Base-by-base conservation (phyloP, 2,888 invertebrate genomes). In the Ormia ochracea region DNA sequence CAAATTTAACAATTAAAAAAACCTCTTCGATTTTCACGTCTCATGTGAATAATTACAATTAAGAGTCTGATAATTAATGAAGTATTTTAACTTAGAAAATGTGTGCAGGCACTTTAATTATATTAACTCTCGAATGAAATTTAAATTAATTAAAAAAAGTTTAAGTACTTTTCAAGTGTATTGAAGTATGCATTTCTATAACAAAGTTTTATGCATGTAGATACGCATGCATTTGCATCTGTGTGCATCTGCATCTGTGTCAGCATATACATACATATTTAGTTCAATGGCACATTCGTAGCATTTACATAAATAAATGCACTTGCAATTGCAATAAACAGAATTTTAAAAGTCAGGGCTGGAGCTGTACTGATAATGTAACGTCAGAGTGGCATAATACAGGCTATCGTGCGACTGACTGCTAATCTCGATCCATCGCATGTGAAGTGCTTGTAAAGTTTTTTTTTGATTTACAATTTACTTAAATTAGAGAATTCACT, bases 41-140 rank as follows among this genome's bases (percentile, higher is more conserved):
- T 19, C 26, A 66, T 54, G 28, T 21, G 52, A 66, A 52, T 66
- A n/a, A n/a, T n/a, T n/a, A 28, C 28, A 65, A 50, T 65, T 63
- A 33, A 59, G 63, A 63, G 36, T 33, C 56, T 56, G 23, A 23
- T 36, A 38, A 4, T 65, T 50, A 65, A 65, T 58, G 17, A 58
- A 45, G 12, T 26, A 48, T 2, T 31, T 54, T 19, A 23, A 56
- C 6, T 41, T 17, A 26, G 7, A 17, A 41, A 54, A 10, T 31
- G 28, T 21, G 12, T 31, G 17, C 1, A 54, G 45, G 21, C 28
- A 48, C 23, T 54, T 52, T 12, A 33, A 31, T 43, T 38, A 7
- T 28, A 41, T 52, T 69, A 23, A 56, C 36, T 58, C 36, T 58
- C 23, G 48, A 69, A 48, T 66, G 5, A n/a, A 4, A 38, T 14